phyloP scores from a whole-genome alignment of 2,888 invertebrate genomes.

The Allacma fusca region DNA sequence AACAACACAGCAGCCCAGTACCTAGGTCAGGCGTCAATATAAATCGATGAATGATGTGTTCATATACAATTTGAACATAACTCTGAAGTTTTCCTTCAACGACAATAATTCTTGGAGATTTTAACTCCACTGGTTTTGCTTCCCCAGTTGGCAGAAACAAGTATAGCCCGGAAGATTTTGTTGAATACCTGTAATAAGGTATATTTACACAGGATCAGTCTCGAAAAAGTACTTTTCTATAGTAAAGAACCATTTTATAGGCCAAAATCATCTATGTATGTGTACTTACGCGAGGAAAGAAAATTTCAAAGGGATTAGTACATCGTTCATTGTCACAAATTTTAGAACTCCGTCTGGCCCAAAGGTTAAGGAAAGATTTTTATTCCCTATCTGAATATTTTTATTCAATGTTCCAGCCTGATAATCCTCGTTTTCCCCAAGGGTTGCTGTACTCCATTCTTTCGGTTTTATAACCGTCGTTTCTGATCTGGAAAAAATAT shows the following conservation, averaged over 20 bases:
- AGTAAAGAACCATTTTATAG: background rate
- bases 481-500: too few species aligned
- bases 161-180: conserved; percentile 84
- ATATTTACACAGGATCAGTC: background rate
- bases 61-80: conserved; percentile 76
- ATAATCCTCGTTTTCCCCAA: background rate
- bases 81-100: conserved; percentile 81
- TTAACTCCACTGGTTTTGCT: conserved; percentile 69
- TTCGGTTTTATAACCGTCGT: too few species aligned
- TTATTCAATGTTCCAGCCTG: background rate
- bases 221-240: background rate
- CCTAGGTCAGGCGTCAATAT: conserved; percentile 64
- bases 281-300: background rate
- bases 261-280: too few species aligned
- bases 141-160: conserved; percentile 91
- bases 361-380: background rate
- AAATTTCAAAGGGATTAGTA: background rate
- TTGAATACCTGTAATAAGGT: background rate
- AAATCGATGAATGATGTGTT: conserved; percentile 72
- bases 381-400: background rate
- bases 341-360: background rate
- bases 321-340: conserved; percentile 36
- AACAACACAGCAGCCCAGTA: too few species aligned
- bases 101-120: conserved; percentile 73
- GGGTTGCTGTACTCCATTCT: too few species aligned